Conservation (phyloP, 2,888 invertebrate genomes). For the Didymodactylos carnosus region DNA sequence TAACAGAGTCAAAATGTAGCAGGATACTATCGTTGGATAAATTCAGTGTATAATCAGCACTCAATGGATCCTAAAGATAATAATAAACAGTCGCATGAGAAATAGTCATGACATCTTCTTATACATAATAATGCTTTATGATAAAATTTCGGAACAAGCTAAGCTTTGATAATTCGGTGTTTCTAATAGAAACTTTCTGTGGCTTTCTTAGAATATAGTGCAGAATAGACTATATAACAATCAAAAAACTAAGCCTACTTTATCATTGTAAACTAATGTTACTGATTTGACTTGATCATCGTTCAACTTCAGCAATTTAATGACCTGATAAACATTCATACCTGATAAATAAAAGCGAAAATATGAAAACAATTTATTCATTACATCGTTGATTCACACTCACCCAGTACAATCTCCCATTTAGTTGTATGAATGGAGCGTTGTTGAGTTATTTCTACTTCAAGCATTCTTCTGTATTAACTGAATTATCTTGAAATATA, state of each 20-base stretch:
- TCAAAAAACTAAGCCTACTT: too few relatives aligned
- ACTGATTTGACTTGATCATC: constrained; percentile 81
- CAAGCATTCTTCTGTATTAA: neutral
- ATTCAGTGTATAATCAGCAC: constrained; percentile 81
- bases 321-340: constrained; percentile 93
- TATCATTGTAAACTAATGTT: constrained; percentile 84
- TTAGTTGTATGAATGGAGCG: neutral
- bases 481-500: too few relatives aligned
- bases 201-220: too few relatives aligned
- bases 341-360: constrained; percentile 40
- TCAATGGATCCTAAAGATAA: constrained; percentile 63
- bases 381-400: neutral
- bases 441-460: neutral
- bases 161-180: too few relatives aligned
- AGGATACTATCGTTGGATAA: constrained; percentile 86
- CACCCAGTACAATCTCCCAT: neutral
- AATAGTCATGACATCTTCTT: neutral
- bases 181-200: too few relatives aligned
- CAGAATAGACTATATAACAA: too few relatives aligned
- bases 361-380: neutral
- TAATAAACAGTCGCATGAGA: neutral
- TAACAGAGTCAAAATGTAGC: constrained; percentile 81
- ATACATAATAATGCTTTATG: too few relatives aligned
- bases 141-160: too few relatives aligned
- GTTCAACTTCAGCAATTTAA: constrained; percentile 84